Evolutionary conservation across 2,113 vertebrate genomes (phyloP).

Genomic region (Thamnaconus septentrionalis): DNA sequence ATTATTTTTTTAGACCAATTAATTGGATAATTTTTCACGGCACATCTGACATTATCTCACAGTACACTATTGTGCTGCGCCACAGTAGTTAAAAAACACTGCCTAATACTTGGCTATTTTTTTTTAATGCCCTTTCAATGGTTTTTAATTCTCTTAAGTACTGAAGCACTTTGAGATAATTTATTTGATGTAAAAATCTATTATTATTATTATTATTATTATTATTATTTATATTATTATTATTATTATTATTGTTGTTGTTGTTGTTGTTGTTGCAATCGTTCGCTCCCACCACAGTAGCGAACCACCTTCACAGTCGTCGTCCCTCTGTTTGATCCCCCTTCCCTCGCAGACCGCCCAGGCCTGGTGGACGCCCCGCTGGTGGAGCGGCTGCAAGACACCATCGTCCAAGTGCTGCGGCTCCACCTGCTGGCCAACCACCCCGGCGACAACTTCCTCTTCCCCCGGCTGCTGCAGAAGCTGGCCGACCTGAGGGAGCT

Average conservation of each 20-base stretch:
- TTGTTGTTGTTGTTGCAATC: too few relatives aligned
- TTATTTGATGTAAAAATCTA: neutral
- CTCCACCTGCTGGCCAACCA: slow-evolving; percentile 91
- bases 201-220: too few relatives aligned
- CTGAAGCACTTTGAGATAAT: neutral
- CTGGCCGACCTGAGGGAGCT: slow-evolving; percentile 93
- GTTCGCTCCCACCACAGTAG: neutral
- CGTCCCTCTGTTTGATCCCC: neutral
- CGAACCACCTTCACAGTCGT: neutral
- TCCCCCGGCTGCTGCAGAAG: slow-evolving; percentile 94
- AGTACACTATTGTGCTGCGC: too few relatives aligned
- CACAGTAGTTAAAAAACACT: neutral
- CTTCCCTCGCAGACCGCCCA: slow-evolving; percentile 81
- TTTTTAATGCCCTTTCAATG: neutral
- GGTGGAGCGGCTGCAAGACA: slow-evolving; percentile 91
- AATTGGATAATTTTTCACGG: too few relatives aligned
- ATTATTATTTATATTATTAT: too few relatives aligned
- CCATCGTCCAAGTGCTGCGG: slow-evolving; percentile 86
- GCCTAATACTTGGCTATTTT: neutral
- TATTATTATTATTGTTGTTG: too few relatives aligned
- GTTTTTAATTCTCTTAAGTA: neutral
- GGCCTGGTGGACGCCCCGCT: slow-evolving; percentile 85
- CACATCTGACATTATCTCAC: too few relatives aligned
- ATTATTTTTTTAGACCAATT: too few relatives aligned
- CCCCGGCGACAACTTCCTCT: slow-evolving; percentile 87